Percentiles rank a stretch among this genome's conserved stretches.
Conservation (phyloP, 1,140 invertebrate species). For the Nixonia krombeini region DNA sequence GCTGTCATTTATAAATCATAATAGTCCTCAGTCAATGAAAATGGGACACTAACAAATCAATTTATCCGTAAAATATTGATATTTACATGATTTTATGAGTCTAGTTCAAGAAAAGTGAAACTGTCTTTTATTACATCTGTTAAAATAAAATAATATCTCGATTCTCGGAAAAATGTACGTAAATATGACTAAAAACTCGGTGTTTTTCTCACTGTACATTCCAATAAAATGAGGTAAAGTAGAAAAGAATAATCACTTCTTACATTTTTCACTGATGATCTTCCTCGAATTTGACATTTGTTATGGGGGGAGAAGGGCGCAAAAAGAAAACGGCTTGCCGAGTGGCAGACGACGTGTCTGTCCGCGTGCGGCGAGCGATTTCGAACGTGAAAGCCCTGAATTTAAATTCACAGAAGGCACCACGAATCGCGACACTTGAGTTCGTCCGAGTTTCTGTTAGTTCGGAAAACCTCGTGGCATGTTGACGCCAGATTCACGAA, state of each 20-base stretch:
- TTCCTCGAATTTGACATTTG: slow-evolving; percentile 37
- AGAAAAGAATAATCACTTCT: background rate
- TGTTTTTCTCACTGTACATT: too few relatives aligned
- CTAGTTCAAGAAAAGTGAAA: too few relatives aligned
- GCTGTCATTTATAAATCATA: too few relatives aligned
- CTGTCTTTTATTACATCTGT: too few relatives aligned
- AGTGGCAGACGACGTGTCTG: slow-evolving; percentile 54
- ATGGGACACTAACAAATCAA: too few relatives aligned
- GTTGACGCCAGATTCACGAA: slow-evolving; percentile 34
- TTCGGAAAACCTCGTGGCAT: slow-evolving; percentile 22
- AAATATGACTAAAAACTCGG: too few relatives aligned
- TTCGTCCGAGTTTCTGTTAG: slow-evolving; percentile 7
- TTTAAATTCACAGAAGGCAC: slow-evolving; percentile 8
- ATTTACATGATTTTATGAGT: too few relatives aligned
- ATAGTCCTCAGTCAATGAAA: too few relatives aligned
- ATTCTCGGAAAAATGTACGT: too few relatives aligned
- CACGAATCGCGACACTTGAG: slow-evolving; percentile 5
- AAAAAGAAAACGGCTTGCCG: too few relatives aligned
- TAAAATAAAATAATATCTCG: too few relatives aligned
- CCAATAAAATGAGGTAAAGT: background rate
- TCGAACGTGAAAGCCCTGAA: slow-evolving; percentile 14
- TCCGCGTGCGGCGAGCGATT: slow-evolving; percentile 44
- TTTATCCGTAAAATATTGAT: too few relatives aligned
- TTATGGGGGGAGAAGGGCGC: slow-evolving; percentile 15
- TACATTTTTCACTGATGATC: slow-evolving; percentile 15